Conservation (phyloP, 2,797 vertebrate genomes). For the Chaetophractus vellerosus region DNA sequence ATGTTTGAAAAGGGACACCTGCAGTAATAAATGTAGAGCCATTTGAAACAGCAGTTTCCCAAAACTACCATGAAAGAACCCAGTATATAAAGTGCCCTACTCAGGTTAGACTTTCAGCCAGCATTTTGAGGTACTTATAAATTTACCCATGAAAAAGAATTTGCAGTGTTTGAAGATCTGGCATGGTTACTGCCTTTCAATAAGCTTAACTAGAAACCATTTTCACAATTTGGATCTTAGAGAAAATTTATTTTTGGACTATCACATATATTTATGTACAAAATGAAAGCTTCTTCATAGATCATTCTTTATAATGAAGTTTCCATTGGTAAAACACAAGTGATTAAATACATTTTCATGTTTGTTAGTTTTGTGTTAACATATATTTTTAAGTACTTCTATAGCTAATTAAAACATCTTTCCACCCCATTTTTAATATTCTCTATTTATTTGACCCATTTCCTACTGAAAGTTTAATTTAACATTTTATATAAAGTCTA, state of each 20-base stretch:
- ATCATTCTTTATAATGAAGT: slow-evolving; percentile 50
- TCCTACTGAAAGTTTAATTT: slow-evolving; percentile 70
- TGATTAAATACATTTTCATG: slow-evolving; percentile 42
- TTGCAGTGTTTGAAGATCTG: slow-evolving; percentile 71
- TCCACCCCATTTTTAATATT: slow-evolving; percentile 73
- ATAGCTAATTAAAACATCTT: slow-evolving; percentile 44
- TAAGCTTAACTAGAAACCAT: slow-evolving; percentile 68
- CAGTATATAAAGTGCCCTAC: slow-evolving; percentile 52
- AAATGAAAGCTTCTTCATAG: slow-evolving; percentile 53
- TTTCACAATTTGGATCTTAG: slow-evolving; percentile 58
- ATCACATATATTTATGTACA: slow-evolving; percentile 50
- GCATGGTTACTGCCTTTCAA: slow-evolving; percentile 76
- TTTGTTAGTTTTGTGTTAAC: slow-evolving; percentile 35
- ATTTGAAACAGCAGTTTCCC: slow-evolving; percentile 64
- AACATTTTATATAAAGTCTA: slow-evolving; percentile 68
- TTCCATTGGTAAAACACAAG: slow-evolving; percentile 55
- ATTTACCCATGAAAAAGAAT: slow-evolving; percentile 77
- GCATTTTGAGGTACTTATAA: slow-evolving; percentile 75
- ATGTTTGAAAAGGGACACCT: slow-evolving; percentile 67
- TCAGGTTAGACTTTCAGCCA: slow-evolving; percentile 57
- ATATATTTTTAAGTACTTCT: slow-evolving; percentile 53
- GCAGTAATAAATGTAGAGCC: slow-evolving; percentile 56
- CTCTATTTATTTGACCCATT: slow-evolving; percentile 63
- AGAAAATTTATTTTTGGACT: slow-evolving; percentile 28
- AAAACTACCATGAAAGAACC: slow-evolving; percentile 69